Conservation (phyloP, 2,888 invertebrate genomes). For the Boloria selene region DNA sequence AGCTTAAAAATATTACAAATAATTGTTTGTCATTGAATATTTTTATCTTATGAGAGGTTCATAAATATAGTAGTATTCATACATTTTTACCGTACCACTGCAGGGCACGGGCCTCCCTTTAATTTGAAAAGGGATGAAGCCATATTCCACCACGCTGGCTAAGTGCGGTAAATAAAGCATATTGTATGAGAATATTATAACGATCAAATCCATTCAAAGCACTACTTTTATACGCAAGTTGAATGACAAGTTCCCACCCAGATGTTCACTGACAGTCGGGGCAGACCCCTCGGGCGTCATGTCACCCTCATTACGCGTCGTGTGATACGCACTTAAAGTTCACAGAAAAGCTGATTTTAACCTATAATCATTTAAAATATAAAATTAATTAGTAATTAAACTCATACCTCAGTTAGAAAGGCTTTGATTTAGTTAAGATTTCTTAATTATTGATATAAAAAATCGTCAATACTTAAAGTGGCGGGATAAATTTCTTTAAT, state of each 20-base stretch:
- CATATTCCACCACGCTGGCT: no score
- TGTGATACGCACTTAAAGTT: slow-evolving; percentile 31
- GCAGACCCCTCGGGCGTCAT: slow-evolving; percentile 32
- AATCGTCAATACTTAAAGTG: no score
- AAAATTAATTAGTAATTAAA: slow-evolving; percentile 1
- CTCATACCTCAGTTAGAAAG: neutral
- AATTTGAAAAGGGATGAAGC: no score
- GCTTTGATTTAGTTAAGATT: neutral
- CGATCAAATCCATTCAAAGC: slow-evolving; percentile 11
- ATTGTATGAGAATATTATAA: neutral
- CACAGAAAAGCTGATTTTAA: slow-evolving; percentile 24
- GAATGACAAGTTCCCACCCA: slow-evolving; percentile 35
- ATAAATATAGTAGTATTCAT: no score
- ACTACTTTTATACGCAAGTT: slow-evolving; percentile 23
- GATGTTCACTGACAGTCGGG: slow-evolving; percentile 35
- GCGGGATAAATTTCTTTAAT: no score
- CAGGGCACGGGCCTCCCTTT: no score
- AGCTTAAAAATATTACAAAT: no score
- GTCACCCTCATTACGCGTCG: slow-evolving; percentile 52
- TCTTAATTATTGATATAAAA: no score
- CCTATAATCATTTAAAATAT: slow-evolving; percentile 13
- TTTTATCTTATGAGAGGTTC: no score
- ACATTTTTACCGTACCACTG: no score
- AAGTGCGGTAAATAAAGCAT: no score
- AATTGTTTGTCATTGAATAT: no score